These are phyloP conservation scores for Gryllus longicercus DNA, from an alignment of 2,888 invertebrate genomes.

Conservation along the genomic window DNA sequence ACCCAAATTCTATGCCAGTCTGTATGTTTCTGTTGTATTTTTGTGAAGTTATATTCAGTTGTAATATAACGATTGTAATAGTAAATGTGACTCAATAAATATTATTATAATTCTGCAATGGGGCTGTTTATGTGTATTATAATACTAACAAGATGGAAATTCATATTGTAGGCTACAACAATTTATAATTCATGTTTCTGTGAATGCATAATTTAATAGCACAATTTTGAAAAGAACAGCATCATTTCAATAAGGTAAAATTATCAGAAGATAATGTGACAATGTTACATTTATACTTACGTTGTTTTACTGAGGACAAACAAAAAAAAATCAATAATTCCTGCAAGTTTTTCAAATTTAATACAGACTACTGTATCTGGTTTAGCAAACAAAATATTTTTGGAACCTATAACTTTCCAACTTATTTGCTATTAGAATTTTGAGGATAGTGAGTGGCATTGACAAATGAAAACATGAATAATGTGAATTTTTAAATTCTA, in stretches of 20 bases:
- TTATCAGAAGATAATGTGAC: too few relatives aligned
- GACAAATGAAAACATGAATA: background rate
- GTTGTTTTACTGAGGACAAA: too few relatives aligned
- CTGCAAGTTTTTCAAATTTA: too few relatives aligned
- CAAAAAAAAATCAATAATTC: too few relatives aligned
- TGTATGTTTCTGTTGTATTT: background rate
- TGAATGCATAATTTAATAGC: too few relatives aligned
- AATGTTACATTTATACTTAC: too few relatives aligned
- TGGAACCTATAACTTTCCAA: too few relatives aligned
- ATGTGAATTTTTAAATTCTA: background rate
- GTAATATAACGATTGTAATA: too few relatives aligned
- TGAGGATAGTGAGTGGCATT: background rate
- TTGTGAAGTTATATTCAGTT: background rate
- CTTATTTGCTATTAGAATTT: background rate
- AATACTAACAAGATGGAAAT: background rate
- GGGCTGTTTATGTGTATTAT: background rate
- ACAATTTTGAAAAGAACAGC: background rate
- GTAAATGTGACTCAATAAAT: too few relatives aligned
- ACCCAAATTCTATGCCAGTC: background rate
- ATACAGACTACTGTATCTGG: too few relatives aligned
- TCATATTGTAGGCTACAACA: background rate
- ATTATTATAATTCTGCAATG: background rate
- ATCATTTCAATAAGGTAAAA: too few relatives aligned
- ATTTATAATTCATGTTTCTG: background rate
- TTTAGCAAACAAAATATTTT: background rate